phyloP scores from a whole-genome alignment of 2,113 vertebrate genomes.

The Oncorhynchus tshawytscha region DNA sequence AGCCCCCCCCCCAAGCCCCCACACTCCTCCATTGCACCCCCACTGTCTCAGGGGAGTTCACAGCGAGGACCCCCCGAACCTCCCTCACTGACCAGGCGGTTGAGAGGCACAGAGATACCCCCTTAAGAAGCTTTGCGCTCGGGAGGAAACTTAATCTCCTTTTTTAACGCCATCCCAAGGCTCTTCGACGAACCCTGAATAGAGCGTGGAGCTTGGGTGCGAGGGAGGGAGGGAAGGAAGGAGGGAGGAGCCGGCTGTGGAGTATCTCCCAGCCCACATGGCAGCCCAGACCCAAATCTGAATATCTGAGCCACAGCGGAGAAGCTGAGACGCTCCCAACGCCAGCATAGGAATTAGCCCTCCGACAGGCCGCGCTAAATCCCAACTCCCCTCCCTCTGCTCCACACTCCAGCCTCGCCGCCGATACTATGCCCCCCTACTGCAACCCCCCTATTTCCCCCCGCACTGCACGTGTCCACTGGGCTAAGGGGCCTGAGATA shows the following conservation, averaged over 20 bases:
- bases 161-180: constrained; percentile 75
- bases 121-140: constrained; percentile 80
- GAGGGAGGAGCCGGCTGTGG: constrained; percentile 59
- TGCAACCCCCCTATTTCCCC: constrained; percentile 15
- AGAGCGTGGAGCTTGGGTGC: constrained; percentile 27
- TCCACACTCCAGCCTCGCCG: constrained; percentile 9
- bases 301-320: constrained; percentile 70
- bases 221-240: too few species aligned
- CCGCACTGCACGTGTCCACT: constrained; percentile 34
- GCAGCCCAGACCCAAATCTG: constrained; percentile 74
- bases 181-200: constrained; percentile 70
- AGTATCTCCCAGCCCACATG: constrained; percentile 78
- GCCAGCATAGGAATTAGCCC: constrained; percentile 73
- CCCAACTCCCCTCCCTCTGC: constrained; percentile 38
- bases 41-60: constrained; percentile 48
- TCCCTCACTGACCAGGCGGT: constrained; percentile 75
- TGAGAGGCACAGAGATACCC: constrained; percentile 78
- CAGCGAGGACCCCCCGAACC: constrained; percentile 32
- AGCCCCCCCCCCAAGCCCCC: constrained; percentile 16
- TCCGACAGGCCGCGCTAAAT: constrained; percentile 67
- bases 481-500: constrained; percentile 12
- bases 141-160: constrained; percentile 81
- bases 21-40: not conserved
- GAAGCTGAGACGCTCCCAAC: constrained; percentile 61
- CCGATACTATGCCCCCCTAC: constrained; percentile 20